Base-by-base conservation (phyloP, 64 coral and sea anemone genomes). In the Exaiptasia diaphana region DNA sequence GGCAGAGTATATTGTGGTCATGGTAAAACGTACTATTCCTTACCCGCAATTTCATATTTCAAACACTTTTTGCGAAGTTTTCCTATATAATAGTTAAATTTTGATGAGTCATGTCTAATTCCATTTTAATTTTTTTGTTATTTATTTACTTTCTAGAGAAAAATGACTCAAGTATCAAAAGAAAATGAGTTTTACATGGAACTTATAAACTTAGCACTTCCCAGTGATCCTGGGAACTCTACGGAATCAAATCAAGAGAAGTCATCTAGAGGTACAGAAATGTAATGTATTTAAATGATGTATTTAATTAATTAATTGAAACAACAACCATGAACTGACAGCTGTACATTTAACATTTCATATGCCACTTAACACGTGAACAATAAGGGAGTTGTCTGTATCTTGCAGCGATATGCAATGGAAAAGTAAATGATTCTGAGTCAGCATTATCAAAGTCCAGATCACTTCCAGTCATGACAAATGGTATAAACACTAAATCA, bases 161-260 rank as follows among this genome's bases (percentile, higher is more conserved):
- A 92, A 64, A 92, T 99, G 53, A 90, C 88, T 22, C 85, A 99
- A 86, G 95, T 99, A 14, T 83, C 89, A 38, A 99, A 99, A 67
- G 95, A 99, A 54, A 99, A 99, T 86, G 95, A 99, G 80, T 99
- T 99, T 78, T 99, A 99, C 86, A 92, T 99, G 89, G 84, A 99
- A 50, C 85, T 99, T 54, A 99, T 99, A 39, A 99, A 93, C 50
- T 80, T 87, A 68, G 90, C 95, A 50, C 64, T 99, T 55, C 95
- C 95, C 34, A 41, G 79, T 67, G 90, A 99, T 33, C 34, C 61
- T 59, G 58, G 54, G 37, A 75, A 76, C 42, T 82, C 55, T 42
- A 39, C 91, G 25, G 91, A 88, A 13, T 58, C 80, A 18, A 68
- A 30, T n/a, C 64, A 85, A 83, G 93, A 97, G 42, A 91, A 88